phyloP scores from a whole-genome alignment of 2,888 invertebrate species.

The Pandemis corylana region DNA sequence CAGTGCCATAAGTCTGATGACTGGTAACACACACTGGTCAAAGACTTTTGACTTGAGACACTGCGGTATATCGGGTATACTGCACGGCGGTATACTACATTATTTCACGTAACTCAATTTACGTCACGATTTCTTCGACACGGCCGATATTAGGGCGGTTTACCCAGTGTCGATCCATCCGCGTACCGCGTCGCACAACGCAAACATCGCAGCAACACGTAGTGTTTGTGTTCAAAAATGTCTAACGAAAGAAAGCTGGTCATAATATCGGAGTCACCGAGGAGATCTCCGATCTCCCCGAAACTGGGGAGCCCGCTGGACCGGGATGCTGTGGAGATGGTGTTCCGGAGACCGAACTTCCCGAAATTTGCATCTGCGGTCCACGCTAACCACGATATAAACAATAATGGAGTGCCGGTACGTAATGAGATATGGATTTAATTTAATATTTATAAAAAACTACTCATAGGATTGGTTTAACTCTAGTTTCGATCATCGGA shows the following conservation, averaged over 20 bases:
- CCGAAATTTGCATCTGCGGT: conserved; percentile 53
- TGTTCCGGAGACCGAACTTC: conserved; percentile 65
- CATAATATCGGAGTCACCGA: conserved; percentile 54
- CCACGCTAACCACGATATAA: conserved; percentile 55
- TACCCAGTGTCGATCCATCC: conserved; percentile 25
- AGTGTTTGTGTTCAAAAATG: conserved; percentile 39
- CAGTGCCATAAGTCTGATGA: too few relatives aligned
- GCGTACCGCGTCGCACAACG: conserved; percentile 22
- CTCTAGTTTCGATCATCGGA: too few relatives aligned
- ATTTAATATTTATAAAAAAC: too few relatives aligned
- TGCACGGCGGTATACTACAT: too few relatives aligned
- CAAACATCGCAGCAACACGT: conserved; percentile 33
- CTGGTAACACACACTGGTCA: too few relatives aligned
- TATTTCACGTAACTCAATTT: too few relatives aligned
- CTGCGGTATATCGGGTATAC: too few relatives aligned
- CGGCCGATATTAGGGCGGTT: too few relatives aligned
- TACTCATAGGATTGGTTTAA: too few relatives aligned
- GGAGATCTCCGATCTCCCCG: conserved; percentile 41
- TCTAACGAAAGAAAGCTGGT: conserved; percentile 52
- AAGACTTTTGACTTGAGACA: too few relatives aligned
- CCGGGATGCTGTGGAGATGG: conserved; percentile 62
- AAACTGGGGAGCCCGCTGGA: conserved; percentile 52
- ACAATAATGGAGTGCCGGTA: conserved; percentile 49
- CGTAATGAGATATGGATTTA: conserved; percentile 35
- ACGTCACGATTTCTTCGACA: too few relatives aligned